A percentile compares a stretch with the other conserved stretches of the same genome.
Conservation (phyloP, 2,113 vertebrate species). For the rabbit (Oryctolagus cuniculus) region mOryCun1.1 NC_091449.1:31051501-31052000, state of each 20-base stretch:
- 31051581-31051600: background rate
- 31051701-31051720: background rate
- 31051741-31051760: background rate
- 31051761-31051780: background rate
- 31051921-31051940: no score
- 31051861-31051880: no score
- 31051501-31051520: background rate
- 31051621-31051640: background rate
- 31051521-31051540: background rate
- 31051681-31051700: background rate
- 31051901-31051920: no score
- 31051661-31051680: background rate
- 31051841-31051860: no score
- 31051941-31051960: no score
- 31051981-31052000: background rate
- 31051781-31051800: background rate
- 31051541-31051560: background rate
- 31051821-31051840: no score
- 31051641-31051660: background rate
- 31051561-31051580: background rate
- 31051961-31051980: no score
- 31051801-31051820: no score
- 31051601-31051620: slow-evolving; percentile 6
- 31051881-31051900: no score
- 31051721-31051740: slow-evolving; percentile 3